Conservation (phyloP, 1,140 invertebrate species). For the Anagrus nilaparvatae region DNA sequence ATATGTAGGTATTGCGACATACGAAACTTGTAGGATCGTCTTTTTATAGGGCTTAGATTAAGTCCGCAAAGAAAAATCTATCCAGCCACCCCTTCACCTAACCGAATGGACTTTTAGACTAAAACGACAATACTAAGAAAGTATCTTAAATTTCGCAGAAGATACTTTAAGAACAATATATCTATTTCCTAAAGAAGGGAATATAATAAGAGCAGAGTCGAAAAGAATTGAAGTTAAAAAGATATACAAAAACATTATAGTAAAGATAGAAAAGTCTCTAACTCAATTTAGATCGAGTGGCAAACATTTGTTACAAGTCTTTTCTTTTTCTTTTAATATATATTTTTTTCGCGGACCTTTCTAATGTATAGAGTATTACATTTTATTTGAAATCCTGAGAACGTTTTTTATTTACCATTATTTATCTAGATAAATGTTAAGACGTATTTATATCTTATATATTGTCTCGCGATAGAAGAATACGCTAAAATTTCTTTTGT, state of each 20-base stretch:
- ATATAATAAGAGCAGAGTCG: too few species aligned
- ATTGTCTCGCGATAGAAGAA: neutral
- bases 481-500: too few species aligned
- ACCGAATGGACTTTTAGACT: slow-evolving; percentile 7
- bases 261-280: slow-evolving; percentile 27
- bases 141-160: too few species aligned
- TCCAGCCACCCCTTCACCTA: slow-evolving; percentile 17
- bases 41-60: slow-evolving; percentile 33
- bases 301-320: slow-evolving; percentile 37
- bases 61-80: slow-evolving; percentile 41
- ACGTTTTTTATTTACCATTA: slow-evolving; percentile 40
- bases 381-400: slow-evolving; percentile 21
- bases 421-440: slow-evolving; percentile 41
- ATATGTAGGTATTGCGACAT: too few species aligned
- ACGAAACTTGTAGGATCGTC: too few species aligned
- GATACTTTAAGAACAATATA: too few species aligned
- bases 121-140: too few species aligned
- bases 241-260: too few species aligned
- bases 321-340: slow-evolving; percentile 19
- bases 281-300: slow-evolving; percentile 45
- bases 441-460: neutral
- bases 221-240: too few species aligned
- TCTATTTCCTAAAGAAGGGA: too few species aligned
- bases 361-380: too few species aligned
- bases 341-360: too few species aligned